Evolutionary conservation across 2,888 invertebrate genomes (phyloP).

Genomic region (Euzophera pinguis): DNA sequence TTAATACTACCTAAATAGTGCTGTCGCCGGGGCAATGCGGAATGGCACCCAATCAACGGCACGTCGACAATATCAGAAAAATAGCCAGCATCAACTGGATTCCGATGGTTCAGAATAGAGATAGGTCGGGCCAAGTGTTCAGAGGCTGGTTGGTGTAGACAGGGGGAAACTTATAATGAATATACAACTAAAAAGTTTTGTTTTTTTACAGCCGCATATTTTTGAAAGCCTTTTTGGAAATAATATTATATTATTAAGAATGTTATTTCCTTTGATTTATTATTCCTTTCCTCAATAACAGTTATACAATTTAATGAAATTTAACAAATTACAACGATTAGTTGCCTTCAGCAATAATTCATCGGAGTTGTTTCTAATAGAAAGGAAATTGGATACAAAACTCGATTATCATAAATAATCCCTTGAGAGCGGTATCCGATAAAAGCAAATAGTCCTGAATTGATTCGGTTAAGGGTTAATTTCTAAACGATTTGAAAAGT

Average conservation of each 20-base stretch:
- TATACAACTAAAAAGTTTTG: not conserved
- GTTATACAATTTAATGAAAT: slow-evolving; percentile 14
- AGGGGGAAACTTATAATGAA: too few relatives aligned
- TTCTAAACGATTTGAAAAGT: slow-evolving; percentile 8
- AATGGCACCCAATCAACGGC: too few relatives aligned
- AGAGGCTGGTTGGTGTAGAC: too few relatives aligned
- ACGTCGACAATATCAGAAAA: too few relatives aligned
- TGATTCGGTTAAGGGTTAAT: slow-evolving; percentile 28
- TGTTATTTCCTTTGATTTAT: slow-evolving; percentile 4
- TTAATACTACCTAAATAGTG: too few relatives aligned
- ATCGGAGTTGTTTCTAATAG: slow-evolving; percentile 43
- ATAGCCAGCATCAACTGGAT: too few relatives aligned
- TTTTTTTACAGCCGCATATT: not conserved
- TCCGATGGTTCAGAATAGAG: too few relatives aligned
- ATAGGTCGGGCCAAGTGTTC: too few relatives aligned
- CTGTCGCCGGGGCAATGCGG: too few relatives aligned
- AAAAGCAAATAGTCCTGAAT: slow-evolving; percentile 40
- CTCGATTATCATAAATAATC: slow-evolving; percentile 56
- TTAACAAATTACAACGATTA: slow-evolving; percentile 28
- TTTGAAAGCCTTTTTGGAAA: slow-evolving; percentile 2
- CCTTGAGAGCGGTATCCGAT: slow-evolving; percentile 32
- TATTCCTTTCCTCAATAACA: slow-evolving; percentile 11
- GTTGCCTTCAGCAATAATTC: slow-evolving; percentile 46
- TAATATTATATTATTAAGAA: slow-evolving; percentile 4
- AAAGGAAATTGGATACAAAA: slow-evolving; percentile 61